Evolutionary conservation across 2,113 vertebrate genomes (phyloP).

Genomic region (Macrotis lagotis): DNA sequence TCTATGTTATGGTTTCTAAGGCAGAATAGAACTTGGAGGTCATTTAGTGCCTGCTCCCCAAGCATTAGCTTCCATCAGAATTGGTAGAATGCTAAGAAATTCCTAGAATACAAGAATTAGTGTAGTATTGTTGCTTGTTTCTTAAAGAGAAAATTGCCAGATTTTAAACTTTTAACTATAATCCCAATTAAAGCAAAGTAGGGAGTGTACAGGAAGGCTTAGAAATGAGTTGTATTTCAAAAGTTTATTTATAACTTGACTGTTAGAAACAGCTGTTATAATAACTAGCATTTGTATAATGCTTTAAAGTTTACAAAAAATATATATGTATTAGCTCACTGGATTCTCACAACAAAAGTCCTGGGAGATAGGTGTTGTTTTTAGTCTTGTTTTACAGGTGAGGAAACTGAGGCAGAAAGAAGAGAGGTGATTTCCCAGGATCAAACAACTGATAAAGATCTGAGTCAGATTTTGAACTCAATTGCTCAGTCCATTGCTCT

Average conservation of each 20-base stretch:
- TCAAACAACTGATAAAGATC: background rate
- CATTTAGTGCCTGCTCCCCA: background rate
- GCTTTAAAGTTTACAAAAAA: background rate
- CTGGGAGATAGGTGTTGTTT: background rate
- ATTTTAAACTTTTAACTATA: background rate
- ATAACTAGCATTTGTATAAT: background rate
- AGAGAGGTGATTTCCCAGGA: background rate
- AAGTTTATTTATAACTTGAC: background rate
- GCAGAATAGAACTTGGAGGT: background rate
- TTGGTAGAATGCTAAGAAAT: background rate
- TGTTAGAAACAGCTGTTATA: background rate
- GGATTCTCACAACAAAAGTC: background rate
- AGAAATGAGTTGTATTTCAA: background rate
- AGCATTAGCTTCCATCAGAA: background rate
- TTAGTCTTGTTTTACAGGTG: background rate
- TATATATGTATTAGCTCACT: background rate
- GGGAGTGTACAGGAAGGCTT: background rate
- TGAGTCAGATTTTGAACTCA: background rate
- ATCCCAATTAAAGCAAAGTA: background rate
- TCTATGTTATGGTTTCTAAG: background rate
- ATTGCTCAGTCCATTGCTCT: background rate
- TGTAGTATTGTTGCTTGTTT: background rate
- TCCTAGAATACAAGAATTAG: background rate
- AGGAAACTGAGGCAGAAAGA: background rate
- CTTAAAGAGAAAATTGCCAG: background rate